phyloP scores from a whole-genome alignment of 2,888 invertebrate species.

The Platycheirus rosarum region DNA sequence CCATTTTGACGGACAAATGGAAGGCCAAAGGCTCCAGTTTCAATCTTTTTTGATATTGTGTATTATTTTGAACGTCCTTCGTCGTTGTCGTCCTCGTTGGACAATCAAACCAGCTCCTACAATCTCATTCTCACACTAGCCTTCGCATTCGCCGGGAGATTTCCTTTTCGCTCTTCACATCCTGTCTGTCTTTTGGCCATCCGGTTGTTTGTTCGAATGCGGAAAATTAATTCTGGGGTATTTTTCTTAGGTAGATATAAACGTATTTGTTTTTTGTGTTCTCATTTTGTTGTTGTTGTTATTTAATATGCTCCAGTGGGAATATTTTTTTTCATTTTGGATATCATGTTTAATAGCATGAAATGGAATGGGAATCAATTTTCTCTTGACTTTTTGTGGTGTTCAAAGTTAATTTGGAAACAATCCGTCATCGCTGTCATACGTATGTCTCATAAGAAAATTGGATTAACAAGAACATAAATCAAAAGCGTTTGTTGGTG shows the following conservation, averaged over 20 bases:
- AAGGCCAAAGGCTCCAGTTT: constrained; percentile 28
- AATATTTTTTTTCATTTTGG: constrained; percentile 13
- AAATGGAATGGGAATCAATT: constrained; percentile 35
- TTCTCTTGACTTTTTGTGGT: constrained; percentile 23
- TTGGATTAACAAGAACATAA: constrained; percentile 11
- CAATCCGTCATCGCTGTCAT: constrained; percentile 67
- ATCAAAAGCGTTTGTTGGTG: background rate
- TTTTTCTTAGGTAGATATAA: constrained; percentile 81
- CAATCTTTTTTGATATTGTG: constrained; percentile 15
- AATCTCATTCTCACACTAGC: background rate
- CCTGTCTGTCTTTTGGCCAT: constrained; percentile 75
- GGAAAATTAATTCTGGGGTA: constrained; percentile 83
- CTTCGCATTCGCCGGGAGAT: constrained; percentile 11
- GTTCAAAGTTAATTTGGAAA: constrained; percentile 54
- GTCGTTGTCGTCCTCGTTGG: background rate
- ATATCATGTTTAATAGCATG: constrained; percentile 2
- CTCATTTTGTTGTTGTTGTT: constrained; percentile 3
- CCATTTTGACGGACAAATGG: constrained; percentile 44
- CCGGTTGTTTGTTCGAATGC: constrained; percentile 82
- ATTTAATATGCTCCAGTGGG: constrained; percentile 20
- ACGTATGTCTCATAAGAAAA: constrained; percentile 32
- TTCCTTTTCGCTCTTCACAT: constrained; percentile 38
- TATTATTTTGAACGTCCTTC: constrained; percentile 4
- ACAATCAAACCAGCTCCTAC: background rate
- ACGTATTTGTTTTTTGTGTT: constrained; percentile 75